These are phyloP conservation scores for Crax fasciolata DNA, from an alignment of 2,797 vertebrate genomes.

Conservation along the genomic window DNA sequence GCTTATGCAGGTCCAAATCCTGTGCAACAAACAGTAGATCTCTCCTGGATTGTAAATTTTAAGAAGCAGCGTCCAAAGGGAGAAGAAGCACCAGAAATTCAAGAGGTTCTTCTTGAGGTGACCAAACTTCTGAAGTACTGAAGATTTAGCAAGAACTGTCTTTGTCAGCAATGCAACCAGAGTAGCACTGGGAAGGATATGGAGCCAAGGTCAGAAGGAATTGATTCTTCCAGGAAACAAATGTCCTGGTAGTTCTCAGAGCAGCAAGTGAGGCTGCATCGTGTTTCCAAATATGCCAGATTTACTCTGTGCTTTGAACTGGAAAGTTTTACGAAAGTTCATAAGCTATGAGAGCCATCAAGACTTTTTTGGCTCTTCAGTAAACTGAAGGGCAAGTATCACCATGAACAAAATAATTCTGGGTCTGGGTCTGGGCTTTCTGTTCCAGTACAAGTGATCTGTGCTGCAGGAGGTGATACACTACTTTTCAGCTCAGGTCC, in stretches of 20 bases:
- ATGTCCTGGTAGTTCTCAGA: background rate
- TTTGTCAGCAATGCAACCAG: background rate
- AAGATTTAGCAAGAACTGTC: background rate
- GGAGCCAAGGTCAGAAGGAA: background rate
- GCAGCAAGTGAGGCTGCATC: background rate
- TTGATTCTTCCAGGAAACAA: background rate
- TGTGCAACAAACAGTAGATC: background rate
- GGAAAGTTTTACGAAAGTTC: background rate
- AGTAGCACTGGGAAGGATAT: background rate
- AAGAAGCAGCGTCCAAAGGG: background rate
- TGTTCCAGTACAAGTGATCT: background rate
- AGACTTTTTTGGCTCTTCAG: background rate
- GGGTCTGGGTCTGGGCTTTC: background rate
- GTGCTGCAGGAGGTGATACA: background rate
- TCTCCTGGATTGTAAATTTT: background rate
- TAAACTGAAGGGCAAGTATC: background rate
- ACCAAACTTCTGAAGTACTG: background rate
- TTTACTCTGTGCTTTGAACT: conserved; percentile 15
- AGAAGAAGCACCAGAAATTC: background rate
- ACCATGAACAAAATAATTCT: background rate
- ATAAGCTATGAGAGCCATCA: background rate
- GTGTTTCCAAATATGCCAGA: background rate
- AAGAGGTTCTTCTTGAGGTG: background rate
- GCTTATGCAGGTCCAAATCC: background rate
- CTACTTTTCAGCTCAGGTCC: background rate